These are phyloP conservation scores for Hydra vulgaris DNA, from an alignment of 30 jellyfish, hydroid and myxozoan species.

Conservation along the genomic window DNA sequence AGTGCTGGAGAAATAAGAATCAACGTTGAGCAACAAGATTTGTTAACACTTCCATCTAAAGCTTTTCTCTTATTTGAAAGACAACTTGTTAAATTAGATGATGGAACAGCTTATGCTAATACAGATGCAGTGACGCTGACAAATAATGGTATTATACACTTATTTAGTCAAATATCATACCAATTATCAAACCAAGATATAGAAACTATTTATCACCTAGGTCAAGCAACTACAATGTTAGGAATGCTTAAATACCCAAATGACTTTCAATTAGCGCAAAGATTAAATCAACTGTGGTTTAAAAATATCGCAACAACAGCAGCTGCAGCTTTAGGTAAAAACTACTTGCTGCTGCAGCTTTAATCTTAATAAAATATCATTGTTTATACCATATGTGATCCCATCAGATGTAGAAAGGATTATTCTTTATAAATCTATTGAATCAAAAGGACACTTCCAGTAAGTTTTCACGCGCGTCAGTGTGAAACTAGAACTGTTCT, in stretches of 20 bases:
- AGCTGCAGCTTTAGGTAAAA: too few species aligned
- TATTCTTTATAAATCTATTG: background rate
- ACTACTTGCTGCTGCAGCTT: too few species aligned
- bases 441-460: background rate
- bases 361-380: background rate
- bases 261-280: background rate
- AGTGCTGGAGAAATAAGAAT: background rate
- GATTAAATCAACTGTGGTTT: background rate
- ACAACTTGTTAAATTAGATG: background rate
- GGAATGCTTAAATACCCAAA: background rate
- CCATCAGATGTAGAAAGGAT: background rate
- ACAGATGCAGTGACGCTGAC: background rate
- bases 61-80: background rate
- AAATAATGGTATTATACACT: background rate
- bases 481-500: background rate
- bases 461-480: background rate
- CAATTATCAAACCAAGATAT: background rate
- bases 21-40: background rate
- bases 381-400: background rate
- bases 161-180: background rate
- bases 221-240: background rate
- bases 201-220: background rate
- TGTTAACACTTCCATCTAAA: background rate
- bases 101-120: background rate
- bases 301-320: background rate